These are phyloP conservation scores for Cabera pusaria DNA, from an alignment of 2,888 invertebrate genomes.

Conservation along the genomic window DNA sequence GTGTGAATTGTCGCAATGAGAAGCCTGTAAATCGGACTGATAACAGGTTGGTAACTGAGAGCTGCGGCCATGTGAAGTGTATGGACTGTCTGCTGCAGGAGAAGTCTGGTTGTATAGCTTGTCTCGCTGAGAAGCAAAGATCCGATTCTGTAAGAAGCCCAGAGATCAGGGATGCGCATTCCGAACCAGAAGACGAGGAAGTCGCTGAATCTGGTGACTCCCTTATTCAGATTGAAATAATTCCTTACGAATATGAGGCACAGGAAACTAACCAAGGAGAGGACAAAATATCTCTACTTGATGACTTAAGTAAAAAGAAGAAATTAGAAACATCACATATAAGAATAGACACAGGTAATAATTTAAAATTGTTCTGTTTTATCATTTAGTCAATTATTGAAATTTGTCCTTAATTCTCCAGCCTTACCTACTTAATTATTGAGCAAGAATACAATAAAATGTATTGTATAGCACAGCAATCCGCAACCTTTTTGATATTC, in stretches of 20 bases:
- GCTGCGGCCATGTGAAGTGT: slow-evolving; percentile 90
- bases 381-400: no score
- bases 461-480: no score
- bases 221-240: slow-evolving; percentile 31
- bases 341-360: slow-evolving; percentile 61
- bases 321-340: slow-evolving; percentile 70
- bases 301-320: slow-evolving; percentile 51
- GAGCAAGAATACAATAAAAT: no score
- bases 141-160: slow-evolving; percentile 25
- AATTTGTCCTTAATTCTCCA: no score
- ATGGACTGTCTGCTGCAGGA: slow-evolving; percentile 87
- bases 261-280: no score
- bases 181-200: no score
- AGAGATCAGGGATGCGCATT: slow-evolving; percentile 30
- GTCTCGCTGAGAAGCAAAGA: slow-evolving; percentile 45
- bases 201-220: slow-evolving; percentile 27
- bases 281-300: slow-evolving; percentile 31
- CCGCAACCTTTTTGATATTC: no score
- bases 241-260: slow-evolving; percentile 29
- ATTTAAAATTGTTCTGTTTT: no score
- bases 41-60: slow-evolving; percentile 87
- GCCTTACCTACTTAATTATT: no score
- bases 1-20: slow-evolving; percentile 84
- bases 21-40: slow-evolving; percentile 79
- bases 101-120: slow-evolving; percentile 85